Evolutionary conservation across 2,888 invertebrate species (phyloP).

Genomic region (Digitonthophagus gazella): DNA sequence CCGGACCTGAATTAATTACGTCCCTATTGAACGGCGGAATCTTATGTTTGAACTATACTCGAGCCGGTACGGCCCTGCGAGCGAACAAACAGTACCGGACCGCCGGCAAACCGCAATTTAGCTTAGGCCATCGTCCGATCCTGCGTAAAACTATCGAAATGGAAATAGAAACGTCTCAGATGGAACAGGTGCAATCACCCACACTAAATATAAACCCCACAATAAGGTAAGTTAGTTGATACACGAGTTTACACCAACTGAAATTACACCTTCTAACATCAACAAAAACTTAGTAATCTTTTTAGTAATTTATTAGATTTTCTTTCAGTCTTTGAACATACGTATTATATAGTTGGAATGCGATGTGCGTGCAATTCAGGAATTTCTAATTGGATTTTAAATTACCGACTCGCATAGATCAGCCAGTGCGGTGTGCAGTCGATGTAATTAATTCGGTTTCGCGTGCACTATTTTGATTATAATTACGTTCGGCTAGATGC

Average conservation of each 20-base stretch:
- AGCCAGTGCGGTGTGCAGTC: not conserved
- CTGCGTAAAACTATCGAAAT: not conserved
- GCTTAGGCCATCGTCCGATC: not conserved
- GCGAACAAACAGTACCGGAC: not conserved
- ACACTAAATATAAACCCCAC: not conserved
- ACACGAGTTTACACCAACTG: not conserved
- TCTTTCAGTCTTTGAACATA: no score
- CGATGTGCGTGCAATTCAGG: constrained; percentile 8
- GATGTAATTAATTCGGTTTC: not conserved
- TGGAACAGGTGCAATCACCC: not conserved
- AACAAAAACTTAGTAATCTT: no score
- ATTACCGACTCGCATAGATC: not conserved
- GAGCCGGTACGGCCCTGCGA: not conserved
- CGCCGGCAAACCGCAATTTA: not conserved
- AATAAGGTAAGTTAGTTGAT: not conserved
- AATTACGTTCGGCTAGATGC: not conserved
- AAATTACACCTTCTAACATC: no score
- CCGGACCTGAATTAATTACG: not conserved
- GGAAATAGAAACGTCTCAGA: not conserved
- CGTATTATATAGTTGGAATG: constrained; percentile 9
- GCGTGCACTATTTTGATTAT: not conserved
- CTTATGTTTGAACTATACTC: not conserved
- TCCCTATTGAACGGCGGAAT: not conserved
- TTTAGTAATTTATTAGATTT: no score
- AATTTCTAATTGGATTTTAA: constrained; percentile 18